Percentiles rank a stretch among this genome's conserved stretches.
Evolutionary conservation across 2,797 vertebrate species (phyloP).

Genomic region (Pseudomugil gertrudae): DNA sequence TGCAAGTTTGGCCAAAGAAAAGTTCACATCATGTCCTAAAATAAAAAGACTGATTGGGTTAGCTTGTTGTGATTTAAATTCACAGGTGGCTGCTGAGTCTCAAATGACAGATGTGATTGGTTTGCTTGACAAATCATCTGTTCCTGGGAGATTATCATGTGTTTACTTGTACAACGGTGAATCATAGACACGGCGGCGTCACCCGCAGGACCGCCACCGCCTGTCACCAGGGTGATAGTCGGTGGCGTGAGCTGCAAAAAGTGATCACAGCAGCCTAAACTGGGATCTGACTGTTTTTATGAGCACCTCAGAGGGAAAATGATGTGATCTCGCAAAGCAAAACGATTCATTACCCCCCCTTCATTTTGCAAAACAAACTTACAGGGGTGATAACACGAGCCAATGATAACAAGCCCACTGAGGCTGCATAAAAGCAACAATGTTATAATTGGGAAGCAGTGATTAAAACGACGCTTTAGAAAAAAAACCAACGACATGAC

Average conservation of each 20-base stretch:
- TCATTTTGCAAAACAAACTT: conserved; percentile 67
- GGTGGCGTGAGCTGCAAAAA: conserved; percentile 29
- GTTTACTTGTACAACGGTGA: conserved; percentile 47
- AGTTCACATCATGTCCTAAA: conserved; percentile 7
- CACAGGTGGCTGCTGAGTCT: conserved; percentile 26
- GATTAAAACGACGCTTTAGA: conserved; percentile 57
- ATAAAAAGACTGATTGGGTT: conserved; percentile 24
- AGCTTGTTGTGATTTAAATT: conserved; percentile 38
- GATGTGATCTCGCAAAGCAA: conserved; percentile 61
- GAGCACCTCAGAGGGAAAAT: conserved; percentile 61
- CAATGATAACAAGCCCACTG: conserved; percentile 65
- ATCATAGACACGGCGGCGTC: conserved; percentile 42
- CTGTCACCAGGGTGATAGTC: conserved; percentile 53
- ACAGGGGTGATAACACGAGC: conserved; percentile 62
- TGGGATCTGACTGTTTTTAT: conserved; percentile 46
- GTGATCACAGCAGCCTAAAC: conserved; percentile 68
- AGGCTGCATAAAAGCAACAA: conserved; percentile 63
- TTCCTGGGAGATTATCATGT: conserved; percentile 52
- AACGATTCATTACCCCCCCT: conserved; percentile 64
- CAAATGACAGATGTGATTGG: conserved; percentile 41
- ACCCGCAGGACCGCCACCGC: conserved; percentile 40
- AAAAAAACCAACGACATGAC: conserved; percentile 10
- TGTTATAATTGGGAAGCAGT: conserved; percentile 63
- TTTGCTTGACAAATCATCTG: conserved; percentile 52
- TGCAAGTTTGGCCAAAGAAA: conserved; percentile 10